Evolutionary conservation across 2,797 vertebrate species (phyloP), one percentile per base, ranked within the genome.

Genomic region (Leptoclinus maculatus): DNA sequence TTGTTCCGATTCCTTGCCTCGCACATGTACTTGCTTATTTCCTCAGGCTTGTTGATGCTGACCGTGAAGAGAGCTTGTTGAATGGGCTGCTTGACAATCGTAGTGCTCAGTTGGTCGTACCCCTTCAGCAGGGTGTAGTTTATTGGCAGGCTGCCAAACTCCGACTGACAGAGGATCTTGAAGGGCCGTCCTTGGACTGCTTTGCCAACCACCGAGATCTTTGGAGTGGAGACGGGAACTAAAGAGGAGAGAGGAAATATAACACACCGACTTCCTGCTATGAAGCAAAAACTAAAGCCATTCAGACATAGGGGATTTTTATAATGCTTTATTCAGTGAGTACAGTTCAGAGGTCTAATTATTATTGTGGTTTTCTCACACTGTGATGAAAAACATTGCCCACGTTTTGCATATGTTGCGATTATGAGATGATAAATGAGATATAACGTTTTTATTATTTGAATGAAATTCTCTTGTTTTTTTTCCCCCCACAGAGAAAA

Each of bases 141-240:
- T 54, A 96, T 93, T 0, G 95, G 95, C 39, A 91, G 76, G 67
- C 90, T 95, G 71, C 95, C 95, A 0, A 0, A 6, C 3, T 89
- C 77, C 0, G 95, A 95, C 45, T 27, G 25, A 74, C 95, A 96
- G 25, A 14, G 71, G 76, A 95, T 87, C 36, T 13, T 19, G 58
- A 95, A 76, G 11, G 68, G 36, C n/a, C 12, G 29, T 2, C 82
- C 84, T 4, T 94, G 41, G 21, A 96, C 29, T 1, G 89, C 90
- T 2, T 1, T 38, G 3, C 56, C 87, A 0, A 21, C 7, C 36
- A 86, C 82, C 0, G 21, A 77, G 57, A 96, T 93, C 23, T 57
- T 76, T 7, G 95, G 95, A 38, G 2, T 16, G 9, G 92, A 90
- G 43, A 86, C 90, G 2, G 27, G 7, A 57, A 90, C 91, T 91